Percentiles rank a stretch among this genome's conserved stretches.
Evolutionary conservation across 2,797 vertebrate species (phyloP).

Genomic region (Betta splendens): DNA sequence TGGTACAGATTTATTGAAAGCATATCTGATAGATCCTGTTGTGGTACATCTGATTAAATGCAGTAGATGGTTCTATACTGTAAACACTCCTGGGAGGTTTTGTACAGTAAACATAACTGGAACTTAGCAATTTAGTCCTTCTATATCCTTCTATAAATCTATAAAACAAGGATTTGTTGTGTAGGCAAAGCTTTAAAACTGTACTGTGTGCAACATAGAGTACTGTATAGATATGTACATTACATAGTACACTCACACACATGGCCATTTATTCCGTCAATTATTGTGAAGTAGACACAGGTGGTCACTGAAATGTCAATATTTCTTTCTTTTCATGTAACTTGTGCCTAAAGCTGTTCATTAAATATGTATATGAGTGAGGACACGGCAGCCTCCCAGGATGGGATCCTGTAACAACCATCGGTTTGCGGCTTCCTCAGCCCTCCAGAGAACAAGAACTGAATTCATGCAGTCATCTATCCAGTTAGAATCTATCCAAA

Average conservation of each 20-base stretch:
- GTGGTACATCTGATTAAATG: too few species aligned
- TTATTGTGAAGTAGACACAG: conserved; percentile 48
- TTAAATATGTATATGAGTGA: conserved; percentile 43
- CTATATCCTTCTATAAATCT: too few species aligned
- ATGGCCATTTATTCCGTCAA: conserved; percentile 62
- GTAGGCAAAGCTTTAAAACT: too few species aligned
- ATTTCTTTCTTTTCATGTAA: conserved; percentile 25
- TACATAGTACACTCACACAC: conserved; percentile 41
- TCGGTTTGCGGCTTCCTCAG: background rate
- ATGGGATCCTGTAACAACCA: background rate
- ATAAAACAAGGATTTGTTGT: too few species aligned
- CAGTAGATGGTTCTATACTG: too few species aligned
- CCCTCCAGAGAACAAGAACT: background rate
- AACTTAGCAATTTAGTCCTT: too few species aligned
- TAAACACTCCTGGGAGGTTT: too few species aligned
- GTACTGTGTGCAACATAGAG: too few species aligned
- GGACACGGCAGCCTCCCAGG: background rate
- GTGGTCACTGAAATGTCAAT: conserved; percentile 42
- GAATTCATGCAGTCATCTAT: background rate
- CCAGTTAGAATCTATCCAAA: background rate
- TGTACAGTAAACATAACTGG: too few species aligned
- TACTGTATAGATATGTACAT: too few species aligned
- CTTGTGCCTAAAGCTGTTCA: conserved; percentile 42
- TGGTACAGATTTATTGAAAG: too few species aligned
- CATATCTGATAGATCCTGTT: too few species aligned